A percentile compares a stretch with the other conserved stretches of the same genome.
Conservation (phyloP, 30 jellyfish, hydroid and myxozoan genomes). For the Pelagia noctiluca region DNA sequence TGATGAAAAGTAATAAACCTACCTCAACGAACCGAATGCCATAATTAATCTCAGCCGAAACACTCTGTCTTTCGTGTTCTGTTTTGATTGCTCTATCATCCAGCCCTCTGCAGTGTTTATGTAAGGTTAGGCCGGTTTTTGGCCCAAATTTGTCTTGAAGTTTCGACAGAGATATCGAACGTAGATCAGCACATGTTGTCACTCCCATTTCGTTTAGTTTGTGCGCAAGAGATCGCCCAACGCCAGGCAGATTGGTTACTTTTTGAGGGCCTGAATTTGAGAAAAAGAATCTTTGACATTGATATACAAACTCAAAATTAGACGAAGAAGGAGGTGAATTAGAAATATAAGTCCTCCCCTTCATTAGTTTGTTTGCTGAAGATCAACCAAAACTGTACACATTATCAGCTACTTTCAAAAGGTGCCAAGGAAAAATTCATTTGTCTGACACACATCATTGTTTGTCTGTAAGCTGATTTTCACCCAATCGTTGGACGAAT, state of each 20-base stretch:
- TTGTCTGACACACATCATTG: no score
- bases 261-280: constrained; percentile 64
- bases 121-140: constrained; percentile 80
- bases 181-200: constrained; percentile 79
- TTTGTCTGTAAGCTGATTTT: no score
- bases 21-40: constrained; percentile 94
- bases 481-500: no score
- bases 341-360: no score
- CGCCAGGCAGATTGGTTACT: constrained; percentile 90
- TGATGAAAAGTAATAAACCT: neutral
- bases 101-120: constrained; percentile 83
- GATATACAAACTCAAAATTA: neutral
- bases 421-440: no score
- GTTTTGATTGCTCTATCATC: constrained; percentile 77
- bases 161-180: constrained; percentile 39
- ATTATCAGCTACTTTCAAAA: no score
- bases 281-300: neutral
- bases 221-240: constrained; percentile 77
- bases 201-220: constrained; percentile 64
- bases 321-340: no score
- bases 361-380: no score
- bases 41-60: constrained; percentile 95
- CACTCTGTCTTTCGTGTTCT: constrained; percentile 92
- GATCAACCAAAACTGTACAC: no score
- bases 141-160: constrained; percentile 89